Percentiles rank a stretch among this genome's conserved stretches.
Evolutionary conservation across 2,888 invertebrate genomes (phyloP).

Genomic region (Trichacis sp.): DNA sequence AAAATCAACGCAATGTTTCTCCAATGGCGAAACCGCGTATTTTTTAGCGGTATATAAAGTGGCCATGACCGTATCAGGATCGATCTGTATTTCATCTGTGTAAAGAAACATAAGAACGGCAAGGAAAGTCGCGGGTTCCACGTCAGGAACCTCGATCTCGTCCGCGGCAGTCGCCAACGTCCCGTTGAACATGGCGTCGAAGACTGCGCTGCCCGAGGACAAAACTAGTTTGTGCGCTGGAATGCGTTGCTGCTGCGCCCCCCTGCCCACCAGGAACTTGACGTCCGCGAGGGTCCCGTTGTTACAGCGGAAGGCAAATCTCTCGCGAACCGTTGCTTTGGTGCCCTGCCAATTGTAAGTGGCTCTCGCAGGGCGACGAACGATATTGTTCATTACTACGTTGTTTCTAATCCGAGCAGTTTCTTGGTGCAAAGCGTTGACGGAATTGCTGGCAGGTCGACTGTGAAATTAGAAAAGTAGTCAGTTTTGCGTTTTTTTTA

Average conservation of each 20-base stretch:
- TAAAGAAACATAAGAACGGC: conserved; percentile 81
- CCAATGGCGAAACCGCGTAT: conserved; percentile 86
- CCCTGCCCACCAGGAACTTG: conserved; percentile 83
- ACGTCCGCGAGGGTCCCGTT: conserved; percentile 80
- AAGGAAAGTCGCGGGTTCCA: conserved; percentile 85
- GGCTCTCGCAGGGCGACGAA: conserved; percentile 42
- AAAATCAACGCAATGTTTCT: conserved; percentile 87
- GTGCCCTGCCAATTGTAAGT: conserved; percentile 80
- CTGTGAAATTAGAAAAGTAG: too few species aligned
- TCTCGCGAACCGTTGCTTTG: conserved; percentile 81
- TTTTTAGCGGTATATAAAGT: conserved; percentile 89
- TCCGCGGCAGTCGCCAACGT: conserved; percentile 77
- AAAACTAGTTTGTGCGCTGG: conserved; percentile 86
- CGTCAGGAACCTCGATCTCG: conserved; percentile 85
- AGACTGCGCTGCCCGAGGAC: conserved; percentile 86
- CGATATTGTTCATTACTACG: conserved; percentile 48
- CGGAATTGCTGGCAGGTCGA: conserved; percentile 58
- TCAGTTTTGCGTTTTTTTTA: too few species aligned
- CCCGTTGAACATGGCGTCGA: conserved; percentile 89
- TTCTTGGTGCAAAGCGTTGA: conserved; percentile 52
- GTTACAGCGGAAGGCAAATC: conserved; percentile 78
- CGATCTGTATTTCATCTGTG: conserved; percentile 86
- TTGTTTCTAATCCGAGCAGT: conserved; percentile 48
- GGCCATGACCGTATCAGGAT: conserved; percentile 88
- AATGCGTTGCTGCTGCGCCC: conserved; percentile 76